Percentiles rank a stretch among this genome's conserved stretches.
Evolutionary conservation across 2,113 vertebrate species (phyloP).

Genomic region (Anguilla japonica): DNA sequence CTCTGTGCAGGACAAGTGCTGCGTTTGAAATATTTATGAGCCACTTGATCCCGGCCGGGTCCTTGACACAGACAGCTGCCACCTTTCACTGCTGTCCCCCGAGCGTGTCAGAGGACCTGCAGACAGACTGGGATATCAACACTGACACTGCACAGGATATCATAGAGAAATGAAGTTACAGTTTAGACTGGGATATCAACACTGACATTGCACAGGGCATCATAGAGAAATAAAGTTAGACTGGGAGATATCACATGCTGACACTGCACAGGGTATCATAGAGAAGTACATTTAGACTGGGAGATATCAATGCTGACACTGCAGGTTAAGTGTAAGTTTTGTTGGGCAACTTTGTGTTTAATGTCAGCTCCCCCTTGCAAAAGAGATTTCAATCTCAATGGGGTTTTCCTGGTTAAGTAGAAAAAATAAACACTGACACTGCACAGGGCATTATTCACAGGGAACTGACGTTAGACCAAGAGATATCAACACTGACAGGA

Average conservation of each 20-base stretch:
- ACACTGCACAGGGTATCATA: neutral
- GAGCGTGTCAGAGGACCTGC: neutral
- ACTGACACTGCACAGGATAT: neutral
- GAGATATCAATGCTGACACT: neutral
- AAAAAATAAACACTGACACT: neutral
- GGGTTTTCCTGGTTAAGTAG: too few species aligned
- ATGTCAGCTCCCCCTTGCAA: too few species aligned
- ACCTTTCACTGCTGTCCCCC: slow-evolving; percentile 49
- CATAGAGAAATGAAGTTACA: neutral
- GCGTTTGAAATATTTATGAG: slow-evolving; percentile 73
- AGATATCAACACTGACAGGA: neutral
- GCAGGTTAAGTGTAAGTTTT: too few species aligned
- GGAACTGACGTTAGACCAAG: neutral
- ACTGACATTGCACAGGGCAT: neutral
- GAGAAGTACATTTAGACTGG: neutral
- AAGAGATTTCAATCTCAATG: too few species aligned
- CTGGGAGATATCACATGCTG: too few species aligned
- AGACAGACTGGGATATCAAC: neutral
- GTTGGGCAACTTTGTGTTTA: too few species aligned
- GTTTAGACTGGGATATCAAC: too few species aligned
- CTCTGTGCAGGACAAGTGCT: slow-evolving; percentile 54
- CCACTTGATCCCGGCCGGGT: slow-evolving; percentile 63
- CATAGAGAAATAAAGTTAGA: neutral
- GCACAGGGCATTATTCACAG: neutral
- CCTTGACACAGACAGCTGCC: slow-evolving; percentile 39